Evolutionary conservation across 1,140 invertebrate species (phyloP).

Genomic region (Patella vulgata): DNA sequence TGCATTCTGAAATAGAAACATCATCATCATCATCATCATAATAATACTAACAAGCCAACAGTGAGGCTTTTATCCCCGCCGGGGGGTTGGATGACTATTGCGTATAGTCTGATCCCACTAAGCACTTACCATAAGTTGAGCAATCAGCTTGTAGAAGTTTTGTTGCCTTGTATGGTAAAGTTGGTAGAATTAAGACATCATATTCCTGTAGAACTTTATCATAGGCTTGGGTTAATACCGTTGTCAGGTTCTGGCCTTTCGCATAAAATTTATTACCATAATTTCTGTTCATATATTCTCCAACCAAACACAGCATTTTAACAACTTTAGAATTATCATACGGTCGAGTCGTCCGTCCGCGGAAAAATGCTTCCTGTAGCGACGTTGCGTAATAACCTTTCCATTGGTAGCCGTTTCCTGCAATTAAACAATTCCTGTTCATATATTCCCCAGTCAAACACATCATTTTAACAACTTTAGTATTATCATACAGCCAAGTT

Average conservation of each 20-base stretch:
- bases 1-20: conserved; percentile 36
- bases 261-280: conserved; percentile 41
- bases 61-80: no score
- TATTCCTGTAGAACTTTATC: conserved; percentile 38
- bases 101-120: no score
- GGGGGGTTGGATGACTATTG: no score
- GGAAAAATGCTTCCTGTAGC: conserved; percentile 24
- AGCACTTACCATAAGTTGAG: no score
- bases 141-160: conserved; percentile 27
- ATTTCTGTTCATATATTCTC: conserved; percentile 29
- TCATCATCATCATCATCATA: no score
- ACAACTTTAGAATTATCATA: conserved; percentile 19
- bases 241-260: conserved; percentile 37
- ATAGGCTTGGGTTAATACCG: conserved; percentile 33
- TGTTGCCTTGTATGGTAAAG: conserved; percentile 32
- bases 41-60: no score
- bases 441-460: conserved; percentile 27
- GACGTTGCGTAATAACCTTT: conserved; percentile 22
- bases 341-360: conserved; percentile 9
- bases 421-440: conserved; percentile 17
- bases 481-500: conserved; percentile 6
- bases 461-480: conserved; percentile 23
- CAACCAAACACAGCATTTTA: conserved; percentile 19
- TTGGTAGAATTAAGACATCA: conserved; percentile 54
- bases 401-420: conserved; percentile 6